These are phyloP conservation scores for Zhuqinia jingwanae DNA, from an alignment of 2,888 invertebrate species.

Conservation along the genomic window DNA sequence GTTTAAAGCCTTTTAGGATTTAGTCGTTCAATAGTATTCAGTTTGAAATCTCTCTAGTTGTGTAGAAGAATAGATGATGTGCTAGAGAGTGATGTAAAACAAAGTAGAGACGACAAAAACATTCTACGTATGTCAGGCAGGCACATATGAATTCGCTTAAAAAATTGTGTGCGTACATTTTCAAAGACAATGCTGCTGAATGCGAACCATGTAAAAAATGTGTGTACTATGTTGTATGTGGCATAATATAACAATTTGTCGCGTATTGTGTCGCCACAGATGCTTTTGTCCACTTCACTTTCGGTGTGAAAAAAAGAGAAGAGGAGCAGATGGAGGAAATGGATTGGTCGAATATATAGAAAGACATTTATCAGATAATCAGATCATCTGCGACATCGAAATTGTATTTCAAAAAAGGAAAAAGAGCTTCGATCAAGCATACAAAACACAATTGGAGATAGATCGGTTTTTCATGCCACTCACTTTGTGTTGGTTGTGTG, in stretches of 20 bases:
- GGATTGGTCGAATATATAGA: conserved; percentile 59
- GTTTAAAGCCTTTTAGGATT: conserved; percentile 58
- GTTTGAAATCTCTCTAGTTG: conserved; percentile 56
- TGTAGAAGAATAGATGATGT: neutral
- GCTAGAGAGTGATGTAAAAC: conserved; percentile 12
- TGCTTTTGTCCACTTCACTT: conserved; percentile 58
- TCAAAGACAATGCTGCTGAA: neutral
- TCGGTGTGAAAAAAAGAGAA: conserved; percentile 38
- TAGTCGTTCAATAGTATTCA: conserved; percentile 50
- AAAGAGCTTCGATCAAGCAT: conserved; percentile 3
- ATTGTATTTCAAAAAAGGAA: conserved; percentile 47
- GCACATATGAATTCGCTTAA: conserved; percentile 1
- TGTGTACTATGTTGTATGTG: neutral
- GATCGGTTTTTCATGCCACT: neutral
- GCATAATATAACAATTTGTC: no score
- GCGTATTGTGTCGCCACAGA: conserved; percentile 23
- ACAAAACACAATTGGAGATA: neutral
- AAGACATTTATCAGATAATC: conserved; percentile 70
- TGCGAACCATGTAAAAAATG: neutral
- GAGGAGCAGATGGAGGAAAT: conserved; percentile 56
- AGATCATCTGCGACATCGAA: conserved; percentile 58
- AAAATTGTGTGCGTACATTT: neutral
- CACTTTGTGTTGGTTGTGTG: neutral
- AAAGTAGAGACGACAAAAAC: neutral
- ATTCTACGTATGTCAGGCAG: no score